Base-by-base conservation (phyloP, 2,797 vertebrate species). In the Myotis vivesi region DNA sequence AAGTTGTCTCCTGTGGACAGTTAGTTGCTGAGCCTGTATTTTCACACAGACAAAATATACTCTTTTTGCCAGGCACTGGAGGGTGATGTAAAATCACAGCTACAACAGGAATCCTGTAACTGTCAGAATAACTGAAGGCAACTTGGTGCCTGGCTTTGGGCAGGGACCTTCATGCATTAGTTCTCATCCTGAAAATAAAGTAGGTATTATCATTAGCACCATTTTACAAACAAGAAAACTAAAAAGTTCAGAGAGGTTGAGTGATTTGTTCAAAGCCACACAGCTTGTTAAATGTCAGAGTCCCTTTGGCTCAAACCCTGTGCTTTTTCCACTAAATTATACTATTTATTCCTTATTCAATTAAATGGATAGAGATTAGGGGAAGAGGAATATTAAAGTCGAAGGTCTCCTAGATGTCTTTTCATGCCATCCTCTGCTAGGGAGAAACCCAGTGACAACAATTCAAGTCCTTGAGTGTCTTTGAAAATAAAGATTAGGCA, bases 11-110 rank as follows among this genome's bases (percentile, higher is more conserved):
- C 81, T 79, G 20, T 83, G 82, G 91, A 89, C 17, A 79, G 57
- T 93, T 89, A 95, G 84, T 94, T 30, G 22, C 72, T 91, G 57
- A 82, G 25, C 13, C 76, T 77, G 33, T 93, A 64, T 92, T 84
- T 44, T 84, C 59, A 91, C 44, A 69, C 36, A 66, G 17, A 69
- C 69, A 68, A 89, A 91, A 87, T 90, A 59, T 2, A 64, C 17
- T 85, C 55, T 55, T 81, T 76, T 66, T 73, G 62, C 36, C n/a
- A 79, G 51, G 64, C 87, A 57, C 62, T 59, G 64, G 77, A 81
- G 41, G 33, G 75, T 75, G 62, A 81, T 62, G 2, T 53, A 69
- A 87, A 92, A 73, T 53, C 66, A 87, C 4, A 55, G 68, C 5
- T n/a, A 89, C 62, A 71, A 59, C 1, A 4, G 46, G 71, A 64